These are phyloP conservation scores for Plectropomus leopardus DNA, from an alignment of 2,113 vertebrate species.

Conservation along the genomic window DNA sequence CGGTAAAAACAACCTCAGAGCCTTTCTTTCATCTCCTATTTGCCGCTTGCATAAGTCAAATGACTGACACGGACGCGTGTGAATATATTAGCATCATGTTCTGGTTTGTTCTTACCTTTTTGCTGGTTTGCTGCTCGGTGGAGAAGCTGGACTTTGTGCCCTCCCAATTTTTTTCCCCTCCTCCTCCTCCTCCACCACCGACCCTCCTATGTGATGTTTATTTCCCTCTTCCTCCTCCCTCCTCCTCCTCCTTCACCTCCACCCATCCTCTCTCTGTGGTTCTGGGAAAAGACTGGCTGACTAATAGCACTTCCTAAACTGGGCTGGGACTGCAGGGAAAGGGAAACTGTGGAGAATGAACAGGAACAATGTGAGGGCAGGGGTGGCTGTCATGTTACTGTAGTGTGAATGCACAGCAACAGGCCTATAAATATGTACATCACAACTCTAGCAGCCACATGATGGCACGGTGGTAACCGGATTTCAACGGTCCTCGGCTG, in stretches of 20 bases:
- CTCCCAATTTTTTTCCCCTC: slow-evolving; percentile 63
- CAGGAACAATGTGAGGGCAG: slow-evolving; percentile 18
- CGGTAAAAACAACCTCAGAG: slow-evolving; percentile 13
- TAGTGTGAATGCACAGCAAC: not conserved
- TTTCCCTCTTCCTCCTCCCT: slow-evolving; percentile 55
- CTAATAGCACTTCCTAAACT: slow-evolving; percentile 79
- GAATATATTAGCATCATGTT: slow-evolving; percentile 29
- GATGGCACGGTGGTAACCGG: not conserved
- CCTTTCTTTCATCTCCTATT: slow-evolving; percentile 41
- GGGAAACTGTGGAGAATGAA: slow-evolving; percentile 22
- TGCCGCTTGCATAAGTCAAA: slow-evolving; percentile 24
- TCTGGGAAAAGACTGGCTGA: slow-evolving; percentile 46
- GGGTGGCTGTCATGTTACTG: not conserved
- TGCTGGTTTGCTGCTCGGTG: slow-evolving; percentile 43
- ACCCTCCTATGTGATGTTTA: slow-evolving; percentile 72
- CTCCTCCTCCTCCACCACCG: slow-evolving; percentile 45
- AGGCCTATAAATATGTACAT: not conserved
- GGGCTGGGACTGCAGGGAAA: slow-evolving; percentile 62
- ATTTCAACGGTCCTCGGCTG: not conserved
- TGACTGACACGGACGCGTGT: slow-evolving; percentile 37
- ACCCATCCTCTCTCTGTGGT: slow-evolving; percentile 39
- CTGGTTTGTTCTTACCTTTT: slow-evolving; percentile 79
- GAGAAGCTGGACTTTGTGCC: slow-evolving; percentile 67
- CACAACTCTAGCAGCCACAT: not conserved
- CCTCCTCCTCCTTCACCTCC: slow-evolving; percentile 47